Conservation (phyloP, 2,113 vertebrate species). For the Spea bombifrons region DNA sequence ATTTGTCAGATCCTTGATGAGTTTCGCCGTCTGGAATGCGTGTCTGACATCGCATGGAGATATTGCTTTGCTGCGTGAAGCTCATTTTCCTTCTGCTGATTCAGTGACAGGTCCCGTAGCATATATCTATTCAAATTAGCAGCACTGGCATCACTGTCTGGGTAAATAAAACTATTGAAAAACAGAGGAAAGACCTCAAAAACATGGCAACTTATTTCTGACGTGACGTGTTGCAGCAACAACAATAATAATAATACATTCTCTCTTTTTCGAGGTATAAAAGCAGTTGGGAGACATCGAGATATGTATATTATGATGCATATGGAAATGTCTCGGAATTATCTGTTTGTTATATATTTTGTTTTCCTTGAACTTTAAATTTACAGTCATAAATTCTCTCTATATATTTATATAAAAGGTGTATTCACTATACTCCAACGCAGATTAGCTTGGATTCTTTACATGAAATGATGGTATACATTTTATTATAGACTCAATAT, state of each 20-base stretch:
- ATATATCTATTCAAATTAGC: slow-evolving; percentile 36
- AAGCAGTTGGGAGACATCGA: neutral
- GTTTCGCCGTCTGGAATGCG: slow-evolving; percentile 52
- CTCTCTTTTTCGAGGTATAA: neutral
- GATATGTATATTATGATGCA: neutral
- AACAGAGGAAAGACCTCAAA: neutral
- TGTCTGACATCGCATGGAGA: slow-evolving; percentile 56
- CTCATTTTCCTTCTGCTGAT: slow-evolving; percentile 64
- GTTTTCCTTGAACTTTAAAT: no score
- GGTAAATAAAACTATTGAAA: slow-evolving; percentile 8
- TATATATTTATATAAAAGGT: no score
- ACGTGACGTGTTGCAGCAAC: neutral
- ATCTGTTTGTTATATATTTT: no score
- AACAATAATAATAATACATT: neutral
- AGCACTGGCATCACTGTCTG: neutral
- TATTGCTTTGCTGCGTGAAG: slow-evolving; percentile 56
- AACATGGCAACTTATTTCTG: neutral
- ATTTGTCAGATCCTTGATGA: slow-evolving; percentile 59
- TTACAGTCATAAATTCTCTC: no score
- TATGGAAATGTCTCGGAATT: no score
- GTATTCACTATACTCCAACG: no score
- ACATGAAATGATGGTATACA: no score
- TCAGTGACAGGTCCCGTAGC: slow-evolving; percentile 22
- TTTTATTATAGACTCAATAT: no score
- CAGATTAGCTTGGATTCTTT: no score